Evolutionary conservation across 2,113 vertebrate species (phyloP).

Genomic region (Atractosteus spatula): DNA sequence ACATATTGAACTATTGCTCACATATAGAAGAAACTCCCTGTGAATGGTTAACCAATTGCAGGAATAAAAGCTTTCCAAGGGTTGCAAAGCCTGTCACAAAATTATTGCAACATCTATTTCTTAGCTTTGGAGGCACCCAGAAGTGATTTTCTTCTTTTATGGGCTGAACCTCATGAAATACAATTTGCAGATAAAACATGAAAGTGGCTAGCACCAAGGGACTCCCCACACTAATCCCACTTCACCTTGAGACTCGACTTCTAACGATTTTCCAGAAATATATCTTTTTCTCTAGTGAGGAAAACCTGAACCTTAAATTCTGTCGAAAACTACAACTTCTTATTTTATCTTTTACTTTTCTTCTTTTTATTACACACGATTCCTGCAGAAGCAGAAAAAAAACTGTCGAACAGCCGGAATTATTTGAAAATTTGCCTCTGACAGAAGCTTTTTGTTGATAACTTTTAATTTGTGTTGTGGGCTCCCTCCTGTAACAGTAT

Average conservation of each 20-base stretch:
- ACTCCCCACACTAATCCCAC: not conserved
- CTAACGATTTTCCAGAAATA: not conserved
- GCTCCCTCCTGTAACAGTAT: not conserved
- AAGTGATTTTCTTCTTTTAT: not conserved
- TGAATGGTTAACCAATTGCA: too few relatives aligned
- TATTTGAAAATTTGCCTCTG: not conserved
- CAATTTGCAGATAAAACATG: not conserved
- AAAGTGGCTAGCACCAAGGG: not conserved
- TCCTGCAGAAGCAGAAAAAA: not conserved
- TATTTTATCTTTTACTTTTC: too few relatives aligned
- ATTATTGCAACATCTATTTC: too few relatives aligned
- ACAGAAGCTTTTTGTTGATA: slow-evolving; percentile 5
- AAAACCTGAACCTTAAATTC: not conserved
- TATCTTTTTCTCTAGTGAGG: too few relatives aligned
- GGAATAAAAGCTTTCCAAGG: too few relatives aligned
- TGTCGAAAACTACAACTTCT: not conserved
- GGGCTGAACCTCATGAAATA: not conserved
- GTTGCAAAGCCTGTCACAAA: too few relatives aligned
- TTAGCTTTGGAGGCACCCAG: not conserved
- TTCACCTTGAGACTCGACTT: slow-evolving; percentile 1
- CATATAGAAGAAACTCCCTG: too few relatives aligned
- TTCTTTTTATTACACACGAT: too few relatives aligned
- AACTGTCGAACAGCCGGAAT: not conserved
- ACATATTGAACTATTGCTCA: too few relatives aligned
- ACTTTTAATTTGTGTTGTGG: not conserved